These are phyloP conservation scores for Drosophila eohydei DNA, from an alignment of 2,888 invertebrate genomes.

Conservation along the genomic window DNA sequence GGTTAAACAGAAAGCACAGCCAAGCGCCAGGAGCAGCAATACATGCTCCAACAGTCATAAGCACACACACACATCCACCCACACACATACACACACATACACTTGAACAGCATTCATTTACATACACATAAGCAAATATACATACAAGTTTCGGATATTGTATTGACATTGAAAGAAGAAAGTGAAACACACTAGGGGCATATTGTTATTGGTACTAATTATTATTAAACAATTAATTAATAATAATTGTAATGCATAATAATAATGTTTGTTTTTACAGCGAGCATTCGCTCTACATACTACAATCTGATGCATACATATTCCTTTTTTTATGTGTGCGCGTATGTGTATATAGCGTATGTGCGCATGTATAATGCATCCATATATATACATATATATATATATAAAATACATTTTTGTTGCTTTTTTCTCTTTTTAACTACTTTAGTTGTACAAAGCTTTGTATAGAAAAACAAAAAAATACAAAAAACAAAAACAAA, in stretches of 20 bases:
- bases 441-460: constrained; percentile 82
- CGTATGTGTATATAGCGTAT: constrained; percentile 18
- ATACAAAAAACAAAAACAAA: constrained; percentile 33
- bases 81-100: constrained; percentile 5
- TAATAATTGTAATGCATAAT: constrained; percentile 21
- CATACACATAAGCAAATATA: constrained; percentile 40
- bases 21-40: constrained; percentile 56
- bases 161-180: constrained; percentile 31
- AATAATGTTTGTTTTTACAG: constrained; percentile 20
- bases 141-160: constrained; percentile 32
- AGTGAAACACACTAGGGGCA: constrained; percentile 28
- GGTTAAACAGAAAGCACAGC: constrained; percentile 27
- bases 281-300: constrained; percentile 9
- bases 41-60: constrained; percentile 60
- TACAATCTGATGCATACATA: constrained; percentile 24
- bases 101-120: constrained; percentile 37
- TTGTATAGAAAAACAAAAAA: constrained; percentile 63
- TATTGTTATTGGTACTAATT: constrained; percentile 52
- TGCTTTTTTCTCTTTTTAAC: constrained; percentile 75
- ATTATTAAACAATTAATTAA: constrained; percentile 22
- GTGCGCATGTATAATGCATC: constrained; percentile 35
- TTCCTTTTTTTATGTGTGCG: constrained; percentile 15
- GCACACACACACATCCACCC: constrained; percentile 37
- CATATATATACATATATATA: constrained; percentile 26
- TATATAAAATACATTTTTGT: constrained; percentile 65